phyloP scores from a whole-genome alignment of 1,140 invertebrate genomes.

The Medauroidea extradentata region DNA sequence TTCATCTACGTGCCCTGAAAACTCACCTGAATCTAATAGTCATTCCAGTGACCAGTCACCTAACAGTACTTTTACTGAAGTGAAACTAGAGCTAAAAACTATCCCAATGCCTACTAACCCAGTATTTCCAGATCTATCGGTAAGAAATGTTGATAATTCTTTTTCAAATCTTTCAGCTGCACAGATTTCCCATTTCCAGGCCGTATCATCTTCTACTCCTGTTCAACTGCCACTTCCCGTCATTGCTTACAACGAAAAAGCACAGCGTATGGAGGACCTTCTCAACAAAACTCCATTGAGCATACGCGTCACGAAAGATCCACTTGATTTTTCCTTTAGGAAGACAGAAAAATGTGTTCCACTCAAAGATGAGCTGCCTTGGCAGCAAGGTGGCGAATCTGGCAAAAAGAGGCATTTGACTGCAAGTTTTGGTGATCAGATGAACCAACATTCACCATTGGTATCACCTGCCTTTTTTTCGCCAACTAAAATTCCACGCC shows the following conservation, averaged over 20 bases:
- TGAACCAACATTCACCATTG: too few species aligned
- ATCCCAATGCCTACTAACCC: background rate
- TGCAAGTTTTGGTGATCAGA: background rate
- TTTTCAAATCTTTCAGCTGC: background rate
- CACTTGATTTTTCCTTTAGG: too few species aligned
- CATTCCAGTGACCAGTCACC: too few species aligned
- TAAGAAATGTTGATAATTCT: too few species aligned
- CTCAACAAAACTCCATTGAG: too few species aligned
- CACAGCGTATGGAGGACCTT: too few species aligned
- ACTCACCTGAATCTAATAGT: background rate
- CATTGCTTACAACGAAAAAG: background rate
- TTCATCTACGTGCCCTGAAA: background rate
- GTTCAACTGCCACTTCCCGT: background rate
- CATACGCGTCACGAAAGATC: too few species aligned
- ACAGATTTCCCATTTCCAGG: background rate
- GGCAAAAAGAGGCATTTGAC: background rate
- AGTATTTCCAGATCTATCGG: too few species aligned
- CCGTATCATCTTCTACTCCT: background rate
- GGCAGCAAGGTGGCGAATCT: background rate
- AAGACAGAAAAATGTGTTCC: too few species aligned
- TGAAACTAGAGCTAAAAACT: slow-evolving; percentile 10
- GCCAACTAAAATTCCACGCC: too few species aligned
- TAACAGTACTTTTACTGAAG: slow-evolving; percentile 4
- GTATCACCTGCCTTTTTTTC: too few species aligned
- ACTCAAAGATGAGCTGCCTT: too few species aligned